These are phyloP conservation scores for Heliconius charithonia DNA, from an alignment of 2,888 invertebrate genomes.

Conservation along the genomic window DNA sequence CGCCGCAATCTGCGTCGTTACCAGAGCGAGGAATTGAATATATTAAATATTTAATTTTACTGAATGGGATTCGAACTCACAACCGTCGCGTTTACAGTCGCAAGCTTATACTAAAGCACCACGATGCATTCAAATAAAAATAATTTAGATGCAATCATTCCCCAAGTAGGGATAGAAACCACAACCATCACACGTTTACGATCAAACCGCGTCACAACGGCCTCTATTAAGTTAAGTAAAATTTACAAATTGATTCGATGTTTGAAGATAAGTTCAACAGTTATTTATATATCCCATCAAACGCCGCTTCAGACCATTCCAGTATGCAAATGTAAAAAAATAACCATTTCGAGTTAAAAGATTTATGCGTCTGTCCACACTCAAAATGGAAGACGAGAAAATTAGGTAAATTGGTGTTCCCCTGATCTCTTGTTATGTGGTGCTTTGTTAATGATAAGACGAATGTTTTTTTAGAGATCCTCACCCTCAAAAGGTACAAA, in stretches of 20 bases:
- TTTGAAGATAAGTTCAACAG: conserved; percentile 29
- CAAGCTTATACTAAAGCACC: too few species aligned
- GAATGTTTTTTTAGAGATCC: too few species aligned
- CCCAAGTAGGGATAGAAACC: neutral
- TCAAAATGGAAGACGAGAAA: conserved; percentile 37
- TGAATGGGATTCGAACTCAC: too few species aligned
- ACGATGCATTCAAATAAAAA: too few species aligned
- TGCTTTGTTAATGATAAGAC: conserved; percentile 27
- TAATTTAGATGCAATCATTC: neutral
- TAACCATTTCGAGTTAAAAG: conserved; percentile 35
- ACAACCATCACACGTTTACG: neutral
- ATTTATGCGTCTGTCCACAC: conserved; percentile 32
- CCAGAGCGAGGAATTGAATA: too few species aligned
- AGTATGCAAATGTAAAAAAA: conserved; percentile 40
- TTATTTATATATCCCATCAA: conserved; percentile 38
- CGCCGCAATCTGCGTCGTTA: neutral
- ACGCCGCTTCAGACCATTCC: conserved; percentile 28
- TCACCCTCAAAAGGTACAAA: too few species aligned
- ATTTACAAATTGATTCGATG: conserved; percentile 41
- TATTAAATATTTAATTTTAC: too few species aligned
- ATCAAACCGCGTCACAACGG: neutral
- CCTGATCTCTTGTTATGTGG: conserved; percentile 19
- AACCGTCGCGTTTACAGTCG: too few species aligned
- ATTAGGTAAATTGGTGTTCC: conserved; percentile 38
- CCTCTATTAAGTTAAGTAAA: conserved; percentile 10